phyloP scores from a whole-genome alignment of 2,113 vertebrate genomes.

The Scopus umbretta region DNA sequence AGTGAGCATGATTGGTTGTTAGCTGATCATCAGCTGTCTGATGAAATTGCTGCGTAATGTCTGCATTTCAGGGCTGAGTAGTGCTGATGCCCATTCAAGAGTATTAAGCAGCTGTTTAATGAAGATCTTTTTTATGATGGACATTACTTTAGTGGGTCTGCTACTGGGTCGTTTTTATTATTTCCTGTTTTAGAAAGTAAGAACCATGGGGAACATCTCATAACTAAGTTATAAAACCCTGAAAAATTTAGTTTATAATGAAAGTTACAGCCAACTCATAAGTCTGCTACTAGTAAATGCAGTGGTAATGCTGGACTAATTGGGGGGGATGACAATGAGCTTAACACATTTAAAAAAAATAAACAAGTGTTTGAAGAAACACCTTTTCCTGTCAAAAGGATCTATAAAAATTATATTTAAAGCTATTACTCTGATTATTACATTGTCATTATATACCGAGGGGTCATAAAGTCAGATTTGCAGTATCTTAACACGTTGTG shows the following conservation, averaged over 20 bases:
- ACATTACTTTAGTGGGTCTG: background rate
- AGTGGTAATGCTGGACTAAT: background rate
- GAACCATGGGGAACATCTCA: background rate
- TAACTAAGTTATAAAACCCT: background rate
- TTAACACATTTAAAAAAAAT: background rate
- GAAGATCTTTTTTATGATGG: background rate
- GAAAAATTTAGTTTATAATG: background rate
- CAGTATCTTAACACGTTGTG: background rate
- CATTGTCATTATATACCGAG: background rate
- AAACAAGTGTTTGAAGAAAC: background rate
- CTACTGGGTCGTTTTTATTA: background rate
- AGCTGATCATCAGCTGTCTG: background rate
- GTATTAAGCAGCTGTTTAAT: background rate
- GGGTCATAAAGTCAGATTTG: background rate
- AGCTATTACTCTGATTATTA: background rate
- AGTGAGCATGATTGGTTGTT: background rate
- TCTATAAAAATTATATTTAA: background rate
- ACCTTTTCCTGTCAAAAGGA: background rate
- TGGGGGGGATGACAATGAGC: background rate
- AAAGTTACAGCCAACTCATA: background rate
- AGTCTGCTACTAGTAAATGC: background rate
- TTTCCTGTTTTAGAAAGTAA: background rate
- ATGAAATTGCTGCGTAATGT: background rate
- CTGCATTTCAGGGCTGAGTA: background rate
- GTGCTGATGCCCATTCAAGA: background rate